A percentile compares a stretch with the other conserved stretches of the same genome.
phyloP scores from a whole-genome alignment of 2,888 invertebrate species.

The Timema cristinae region DNA sequence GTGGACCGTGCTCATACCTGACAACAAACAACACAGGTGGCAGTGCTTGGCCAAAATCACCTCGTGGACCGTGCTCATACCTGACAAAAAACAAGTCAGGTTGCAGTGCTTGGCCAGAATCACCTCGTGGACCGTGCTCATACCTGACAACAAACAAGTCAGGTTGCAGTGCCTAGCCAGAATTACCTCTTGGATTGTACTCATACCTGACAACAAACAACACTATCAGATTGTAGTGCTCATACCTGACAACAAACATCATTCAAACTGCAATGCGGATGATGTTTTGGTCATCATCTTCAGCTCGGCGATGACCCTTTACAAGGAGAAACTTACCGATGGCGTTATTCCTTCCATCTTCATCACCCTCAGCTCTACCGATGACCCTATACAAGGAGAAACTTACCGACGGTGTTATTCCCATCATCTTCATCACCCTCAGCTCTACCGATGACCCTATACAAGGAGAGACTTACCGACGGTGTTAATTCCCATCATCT shows the following conservation, averaged over 20 bases:
- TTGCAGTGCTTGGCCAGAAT: slow-evolving; percentile 92
- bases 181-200: slow-evolving; percentile 74
- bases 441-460: slow-evolving; percentile 48
- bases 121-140: slow-evolving; percentile 74
- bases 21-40: slow-evolving; percentile 46
- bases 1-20: slow-evolving; percentile 70
- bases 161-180: slow-evolving; percentile 91
- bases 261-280: slow-evolving; percentile 76
- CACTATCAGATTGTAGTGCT: slow-evolving; percentile 87
- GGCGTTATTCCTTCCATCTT: neutral
- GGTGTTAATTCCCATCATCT: slow-evolving; percentile 78
- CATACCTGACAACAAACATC: slow-evolving; percentile 70
- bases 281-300: no score
- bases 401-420: slow-evolving; percentile 81
- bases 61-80: slow-evolving; percentile 72
- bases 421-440: slow-evolving; percentile 92
- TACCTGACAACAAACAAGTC: slow-evolving; percentile 57
- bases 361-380: neutral
- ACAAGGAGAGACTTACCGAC: slow-evolving; percentile 67
- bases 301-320: no score
- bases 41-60: slow-evolving; percentile 92
- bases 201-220: slow-evolving; percentile 59
- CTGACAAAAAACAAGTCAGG: slow-evolving; percentile 67
- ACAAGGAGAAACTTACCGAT: no score
- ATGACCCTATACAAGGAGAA: neutral